Conservation (phyloP, 2,113 vertebrate species). For the Cyanoderma ruficeps region DNA sequence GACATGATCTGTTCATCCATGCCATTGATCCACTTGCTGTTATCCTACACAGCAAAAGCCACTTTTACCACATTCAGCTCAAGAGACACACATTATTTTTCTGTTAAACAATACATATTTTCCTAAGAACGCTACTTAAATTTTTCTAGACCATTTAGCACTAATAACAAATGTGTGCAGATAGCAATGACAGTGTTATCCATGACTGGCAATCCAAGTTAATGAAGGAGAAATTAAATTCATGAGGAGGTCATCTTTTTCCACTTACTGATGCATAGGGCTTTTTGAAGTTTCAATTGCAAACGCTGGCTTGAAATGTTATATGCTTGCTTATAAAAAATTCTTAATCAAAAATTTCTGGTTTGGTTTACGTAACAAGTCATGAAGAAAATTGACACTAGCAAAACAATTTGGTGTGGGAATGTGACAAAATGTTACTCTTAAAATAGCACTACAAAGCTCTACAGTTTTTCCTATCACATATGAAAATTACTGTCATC, state of each 20-base stretch:
- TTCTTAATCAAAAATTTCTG: not conserved
- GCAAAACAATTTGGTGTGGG: not conserved
- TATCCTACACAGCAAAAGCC: slow-evolving; percentile 81
- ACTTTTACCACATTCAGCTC: not conserved
- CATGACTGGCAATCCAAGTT: not conserved
- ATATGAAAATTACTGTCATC: not conserved
- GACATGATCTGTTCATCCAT: slow-evolving; percentile 98
- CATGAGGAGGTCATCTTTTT: not conserved
- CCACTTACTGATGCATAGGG: not conserved
- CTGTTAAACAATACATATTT: not conserved
- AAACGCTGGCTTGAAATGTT: not conserved
- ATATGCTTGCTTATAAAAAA: not conserved
- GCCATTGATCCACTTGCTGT: slow-evolving; percentile 93
- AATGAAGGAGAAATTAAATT: not conserved
- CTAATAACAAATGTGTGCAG: not conserved
- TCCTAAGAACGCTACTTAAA: not conserved
- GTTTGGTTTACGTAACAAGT: not conserved
- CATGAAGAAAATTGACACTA: not conserved
- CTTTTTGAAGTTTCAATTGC: not conserved
- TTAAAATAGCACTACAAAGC: not conserved
- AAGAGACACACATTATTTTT: not conserved
- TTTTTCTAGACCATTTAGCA: not conserved
- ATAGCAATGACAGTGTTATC: not conserved
- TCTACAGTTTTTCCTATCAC: not conserved
- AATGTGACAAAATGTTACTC: not conserved